A percentile compares a stretch with the other conserved stretches of the same genome.
These are phyloP conservation scores for Strigamia transsilvanica DNA, from an alignment of 2,888 invertebrate genomes.

Conservation along the genomic window DNA sequence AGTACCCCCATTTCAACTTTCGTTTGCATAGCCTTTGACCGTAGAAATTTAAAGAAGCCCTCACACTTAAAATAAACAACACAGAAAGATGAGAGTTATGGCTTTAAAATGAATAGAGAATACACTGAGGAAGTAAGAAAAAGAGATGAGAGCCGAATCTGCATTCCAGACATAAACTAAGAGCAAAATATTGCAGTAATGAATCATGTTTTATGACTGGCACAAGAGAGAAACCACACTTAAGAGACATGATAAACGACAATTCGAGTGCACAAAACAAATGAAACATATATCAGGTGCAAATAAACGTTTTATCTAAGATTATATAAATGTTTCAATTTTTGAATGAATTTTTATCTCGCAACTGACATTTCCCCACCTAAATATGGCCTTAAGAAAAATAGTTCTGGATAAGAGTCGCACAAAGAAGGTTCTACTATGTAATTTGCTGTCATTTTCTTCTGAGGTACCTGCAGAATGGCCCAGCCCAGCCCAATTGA, in stretches of 20 bases:
- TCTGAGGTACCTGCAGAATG: background rate
- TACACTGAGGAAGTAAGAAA: too few relatives aligned
- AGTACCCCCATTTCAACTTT: background rate
- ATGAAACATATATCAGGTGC: background rate
- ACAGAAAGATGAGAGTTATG: too few relatives aligned
- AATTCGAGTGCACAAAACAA: background rate
- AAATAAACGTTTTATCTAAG: background rate
- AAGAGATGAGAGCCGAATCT: background rate
- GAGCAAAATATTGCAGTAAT: background rate
- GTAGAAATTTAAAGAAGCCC: background rate
- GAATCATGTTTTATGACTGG: background rate
- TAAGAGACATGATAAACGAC: background rate
- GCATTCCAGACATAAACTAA: background rate
- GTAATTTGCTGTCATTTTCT: conserved; percentile 26
- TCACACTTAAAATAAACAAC: background rate
- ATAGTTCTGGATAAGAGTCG: background rate
- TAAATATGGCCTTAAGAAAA: background rate
- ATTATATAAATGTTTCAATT: background rate
- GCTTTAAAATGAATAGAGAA: too few relatives aligned
- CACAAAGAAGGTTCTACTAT: conserved; percentile 23
- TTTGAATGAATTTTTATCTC: conserved; percentile 3
- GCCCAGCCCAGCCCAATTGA: conserved; percentile 12
- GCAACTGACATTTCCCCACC: background rate
- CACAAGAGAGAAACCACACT: background rate
- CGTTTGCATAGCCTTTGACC: background rate